Percentiles rank a stretch among this genome's conserved stretches.
Evolutionary conservation across 2,797 vertebrate genomes (phyloP).

Genomic region (Bradypus variegatus): DNA sequence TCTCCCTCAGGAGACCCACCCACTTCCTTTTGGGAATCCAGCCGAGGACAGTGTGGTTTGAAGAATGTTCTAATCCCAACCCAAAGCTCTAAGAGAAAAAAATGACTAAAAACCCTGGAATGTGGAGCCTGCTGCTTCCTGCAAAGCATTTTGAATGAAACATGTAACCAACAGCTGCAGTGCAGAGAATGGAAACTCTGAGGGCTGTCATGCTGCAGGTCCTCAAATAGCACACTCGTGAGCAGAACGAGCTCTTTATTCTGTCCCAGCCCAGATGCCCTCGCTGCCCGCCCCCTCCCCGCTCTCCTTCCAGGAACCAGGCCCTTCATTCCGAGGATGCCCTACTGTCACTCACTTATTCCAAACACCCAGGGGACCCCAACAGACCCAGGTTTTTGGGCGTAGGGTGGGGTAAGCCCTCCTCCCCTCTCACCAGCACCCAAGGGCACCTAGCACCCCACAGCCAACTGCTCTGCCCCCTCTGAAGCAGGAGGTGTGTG

Average conservation of each 20-base stretch:
- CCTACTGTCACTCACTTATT: background rate
- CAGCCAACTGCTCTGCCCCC: background rate
- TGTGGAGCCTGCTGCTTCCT: conserved; percentile 64
- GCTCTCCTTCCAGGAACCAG: conserved; percentile 50
- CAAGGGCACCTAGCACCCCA: background rate
- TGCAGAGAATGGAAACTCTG: conserved; percentile 58
- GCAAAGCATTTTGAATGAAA: conserved; percentile 65
- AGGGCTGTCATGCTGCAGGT: conserved; percentile 49
- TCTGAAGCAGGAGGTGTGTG: background rate
- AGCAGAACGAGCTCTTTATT: conserved; percentile 62
- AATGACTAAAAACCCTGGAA: conserved; percentile 60
- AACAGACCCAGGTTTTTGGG: background rate
- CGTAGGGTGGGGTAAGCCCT: background rate
- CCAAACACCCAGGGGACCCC: background rate
- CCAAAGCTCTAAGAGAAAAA: conserved; percentile 55
- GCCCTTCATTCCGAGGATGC: background rate
- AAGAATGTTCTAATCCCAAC: conserved; percentile 53
- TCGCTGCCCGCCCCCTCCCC: conserved; percentile 13
- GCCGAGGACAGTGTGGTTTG: conserved; percentile 56
- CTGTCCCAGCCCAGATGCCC: conserved; percentile 20
- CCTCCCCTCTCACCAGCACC: background rate
- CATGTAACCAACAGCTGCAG: conserved; percentile 63
- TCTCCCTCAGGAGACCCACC: conserved; percentile 39
- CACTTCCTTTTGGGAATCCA: conserved; percentile 60
- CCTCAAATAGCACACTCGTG: conserved; percentile 41